These are phyloP conservation scores for Camelus bactrianus DNA, from an alignment of 2,113 vertebrate species.

Conservation along the genomic window DNA sequence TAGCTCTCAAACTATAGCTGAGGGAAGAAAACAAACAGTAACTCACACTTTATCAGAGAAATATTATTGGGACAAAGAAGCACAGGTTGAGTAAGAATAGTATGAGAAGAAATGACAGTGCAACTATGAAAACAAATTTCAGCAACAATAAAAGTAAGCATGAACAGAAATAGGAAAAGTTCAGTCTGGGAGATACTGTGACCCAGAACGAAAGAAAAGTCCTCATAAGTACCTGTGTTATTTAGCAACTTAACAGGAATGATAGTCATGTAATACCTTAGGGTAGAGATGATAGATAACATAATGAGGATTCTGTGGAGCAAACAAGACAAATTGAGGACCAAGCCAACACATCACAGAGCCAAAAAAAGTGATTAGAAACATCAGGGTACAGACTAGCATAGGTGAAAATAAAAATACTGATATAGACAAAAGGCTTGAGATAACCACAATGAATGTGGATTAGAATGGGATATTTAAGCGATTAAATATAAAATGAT, in stretches of 20 bases:
- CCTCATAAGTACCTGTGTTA: background rate
- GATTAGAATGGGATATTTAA: background rate
- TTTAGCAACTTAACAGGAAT: slow-evolving; percentile 15
- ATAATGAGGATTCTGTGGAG: background rate
- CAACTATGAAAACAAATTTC: background rate
- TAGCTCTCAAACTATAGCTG: background rate
- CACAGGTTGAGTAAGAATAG: background rate
- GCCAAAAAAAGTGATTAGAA: background rate
- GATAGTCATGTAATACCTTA: background rate
- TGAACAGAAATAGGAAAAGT: background rate
- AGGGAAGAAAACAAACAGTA: background rate
- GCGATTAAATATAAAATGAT: background rate
- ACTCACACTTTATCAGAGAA: background rate
- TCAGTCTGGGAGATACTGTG: background rate
- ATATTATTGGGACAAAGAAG: background rate
- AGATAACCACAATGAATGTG: background rate
- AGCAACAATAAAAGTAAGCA: background rate
- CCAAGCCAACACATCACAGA: background rate
- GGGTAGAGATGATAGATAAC: background rate
- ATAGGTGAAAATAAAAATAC: background rate
- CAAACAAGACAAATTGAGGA: background rate
- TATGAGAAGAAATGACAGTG: background rate
- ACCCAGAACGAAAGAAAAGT: background rate
- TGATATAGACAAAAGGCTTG: background rate
- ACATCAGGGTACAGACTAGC: background rate